Conservation (phyloP, 2,888 invertebrate species). For the Drosophila bunnanda region DNA sequence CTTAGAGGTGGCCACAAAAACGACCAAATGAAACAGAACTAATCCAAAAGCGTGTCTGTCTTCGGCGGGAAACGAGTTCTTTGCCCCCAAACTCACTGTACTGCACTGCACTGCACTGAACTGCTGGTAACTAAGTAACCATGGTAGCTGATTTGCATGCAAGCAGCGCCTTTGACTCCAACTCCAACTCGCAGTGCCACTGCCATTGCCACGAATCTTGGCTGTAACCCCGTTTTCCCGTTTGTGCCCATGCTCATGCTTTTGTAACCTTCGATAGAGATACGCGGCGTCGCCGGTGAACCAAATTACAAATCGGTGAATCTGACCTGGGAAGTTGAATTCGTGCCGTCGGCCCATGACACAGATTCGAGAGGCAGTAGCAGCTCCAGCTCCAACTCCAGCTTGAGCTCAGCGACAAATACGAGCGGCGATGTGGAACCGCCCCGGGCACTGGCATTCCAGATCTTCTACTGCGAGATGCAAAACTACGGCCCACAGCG, state of each 20-base stretch:
- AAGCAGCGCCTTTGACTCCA: conserved; percentile 43
- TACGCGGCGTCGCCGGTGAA: conserved; percentile 84
- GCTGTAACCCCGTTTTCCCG: conserved; percentile 55
- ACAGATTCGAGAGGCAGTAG: conserved; percentile 51
- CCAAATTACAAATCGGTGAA: conserved; percentile 85
- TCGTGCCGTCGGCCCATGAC: conserved; percentile 73
- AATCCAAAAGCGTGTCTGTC: conserved; percentile 56
- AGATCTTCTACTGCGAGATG: conserved; percentile 91
- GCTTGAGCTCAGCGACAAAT: conserved; percentile 63
- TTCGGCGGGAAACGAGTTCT: conserved; percentile 67
- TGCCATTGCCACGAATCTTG: conserved; percentile 54
- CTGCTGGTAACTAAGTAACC: conserved; percentile 27
- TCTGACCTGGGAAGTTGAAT: conserved; percentile 85
- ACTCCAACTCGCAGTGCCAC: conserved; percentile 39
- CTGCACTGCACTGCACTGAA: conserved; percentile 8
- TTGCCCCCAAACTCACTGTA: conserved; percentile 17
- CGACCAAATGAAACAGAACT: conserved; percentile 41
- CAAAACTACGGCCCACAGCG: conserved; percentile 92
- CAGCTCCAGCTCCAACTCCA: conserved; percentile 8
- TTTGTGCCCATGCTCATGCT: conserved; percentile 36
- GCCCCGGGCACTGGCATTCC: conserved; percentile 88
- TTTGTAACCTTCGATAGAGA: conserved; percentile 79
- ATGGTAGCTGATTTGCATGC: conserved; percentile 75
- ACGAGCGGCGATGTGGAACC: conserved; percentile 80
- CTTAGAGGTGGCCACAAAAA: conserved; percentile 50